Evolutionary conservation across 1,140 invertebrate species (phyloP), one percentile per base, ranked within the genome.

Genomic region (Drosophila gunungcola): DNA sequence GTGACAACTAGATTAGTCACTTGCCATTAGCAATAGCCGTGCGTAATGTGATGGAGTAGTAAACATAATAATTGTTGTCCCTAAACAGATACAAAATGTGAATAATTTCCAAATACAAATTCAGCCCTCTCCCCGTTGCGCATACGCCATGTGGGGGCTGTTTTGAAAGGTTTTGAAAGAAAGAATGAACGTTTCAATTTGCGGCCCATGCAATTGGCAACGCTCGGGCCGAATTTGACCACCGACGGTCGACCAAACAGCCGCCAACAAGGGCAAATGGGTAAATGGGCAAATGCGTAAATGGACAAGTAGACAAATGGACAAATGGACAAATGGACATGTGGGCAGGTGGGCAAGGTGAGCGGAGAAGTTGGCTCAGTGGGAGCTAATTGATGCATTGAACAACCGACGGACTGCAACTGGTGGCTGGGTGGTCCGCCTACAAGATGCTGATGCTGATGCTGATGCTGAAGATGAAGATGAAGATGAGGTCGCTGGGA

Each of bases 301-400:
- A 2, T 43, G 45, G 42, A 36, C 45, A 52, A 13, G n/a, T 2
- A 3, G 11, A n/a, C 5, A 43, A 43, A 9, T 5, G 52, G 1
- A 21, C 29, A 52, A 42, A 42, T 42, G 58, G 38, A 6, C 48
- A 32, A 16, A 32, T 16, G 48, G 48, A n/a, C 29, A 51, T 51
- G 36, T 25, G 34, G 36, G 11, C 43, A 45, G 16, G n/a, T 10
- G 21, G 42, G n/a, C 27, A 49, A 45, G 13, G 16, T 9, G 27
- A 41, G 45, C 46, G 16, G 7, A 12, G 16, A 7, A 12, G 42
- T 65, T 51, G 43, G 65, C 84, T 34, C 82, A 76, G 80, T 79
- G 74, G 83, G 83, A 86, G 83, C 73, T 88, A 86, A 86, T 88
- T 86, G 79, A 86, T 55, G 69, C 58, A 78, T 36, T 53, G 52